phyloP scores from a whole-genome alignment of 2,797 vertebrate species.

The Pseudochirops corinnae region DNA sequence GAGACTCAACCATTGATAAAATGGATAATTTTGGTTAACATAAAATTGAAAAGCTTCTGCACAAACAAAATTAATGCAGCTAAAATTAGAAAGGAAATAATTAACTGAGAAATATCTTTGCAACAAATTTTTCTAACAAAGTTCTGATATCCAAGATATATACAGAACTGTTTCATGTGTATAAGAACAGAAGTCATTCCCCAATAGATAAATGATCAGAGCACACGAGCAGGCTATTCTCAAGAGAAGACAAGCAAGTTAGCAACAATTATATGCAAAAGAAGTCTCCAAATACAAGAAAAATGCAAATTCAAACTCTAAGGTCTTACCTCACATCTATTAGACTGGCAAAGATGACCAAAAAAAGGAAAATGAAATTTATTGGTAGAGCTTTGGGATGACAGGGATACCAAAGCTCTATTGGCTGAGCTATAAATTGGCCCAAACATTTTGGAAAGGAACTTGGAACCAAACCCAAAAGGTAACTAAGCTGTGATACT shows the following conservation, averaged over 20 bases:
- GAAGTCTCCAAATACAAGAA: not conserved
- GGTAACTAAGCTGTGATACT: not conserved
- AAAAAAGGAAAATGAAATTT: not conserved
- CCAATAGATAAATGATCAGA: not conserved
- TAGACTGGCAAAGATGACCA: not conserved
- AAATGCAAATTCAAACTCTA: not conserved
- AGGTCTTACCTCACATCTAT: not conserved
- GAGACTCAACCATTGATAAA: not conserved
- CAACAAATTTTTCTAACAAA: not conserved
- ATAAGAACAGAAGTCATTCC: not conserved
- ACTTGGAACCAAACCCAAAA: not conserved
- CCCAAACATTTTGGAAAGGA: not conserved
- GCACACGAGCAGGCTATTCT: not conserved
- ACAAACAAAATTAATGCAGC: not conserved
- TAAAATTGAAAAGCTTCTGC: not conserved
- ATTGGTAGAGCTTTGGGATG: not conserved
- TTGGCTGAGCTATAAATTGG: not conserved
- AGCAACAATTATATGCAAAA: not conserved
- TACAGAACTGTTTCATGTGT: not conserved
- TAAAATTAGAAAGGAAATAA: not conserved
- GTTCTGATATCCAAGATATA: not conserved
- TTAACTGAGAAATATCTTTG: not conserved
- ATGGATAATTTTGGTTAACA: not conserved
- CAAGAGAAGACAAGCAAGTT: not conserved
- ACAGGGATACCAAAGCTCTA: not conserved